Conservation (phyloP, 35 echinoderm and acorn worm genomes). For the Patiria miniata region DNA sequence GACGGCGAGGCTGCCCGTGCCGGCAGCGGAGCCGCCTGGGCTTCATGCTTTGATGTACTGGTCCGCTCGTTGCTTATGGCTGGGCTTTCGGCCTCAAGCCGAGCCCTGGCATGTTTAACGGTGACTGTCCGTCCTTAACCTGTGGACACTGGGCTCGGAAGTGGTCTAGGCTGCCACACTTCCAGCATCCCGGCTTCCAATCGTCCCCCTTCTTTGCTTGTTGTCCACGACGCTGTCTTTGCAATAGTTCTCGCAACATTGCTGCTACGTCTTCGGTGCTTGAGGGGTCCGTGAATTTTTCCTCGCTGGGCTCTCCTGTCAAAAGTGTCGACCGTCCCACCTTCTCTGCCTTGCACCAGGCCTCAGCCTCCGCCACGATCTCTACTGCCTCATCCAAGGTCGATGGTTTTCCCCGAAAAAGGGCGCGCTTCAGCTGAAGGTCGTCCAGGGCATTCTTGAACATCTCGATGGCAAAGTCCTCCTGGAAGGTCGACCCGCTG, state of each 20-base stretch:
- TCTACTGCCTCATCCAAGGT: neutral
- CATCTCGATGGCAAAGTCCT: constrained; percentile 12
- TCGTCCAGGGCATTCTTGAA: constrained; percentile 24
- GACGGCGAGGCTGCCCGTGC: too few relatives aligned
- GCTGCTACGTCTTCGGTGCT: too few relatives aligned
- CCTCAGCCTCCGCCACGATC: neutral
- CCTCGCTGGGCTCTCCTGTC: neutral
- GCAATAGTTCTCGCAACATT: neutral
- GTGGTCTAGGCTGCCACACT: neutral
- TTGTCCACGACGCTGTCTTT: neutral
- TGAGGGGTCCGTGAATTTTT: neutral
- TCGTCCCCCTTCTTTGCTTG: neutral
- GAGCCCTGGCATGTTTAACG: too few relatives aligned
- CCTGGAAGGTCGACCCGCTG: neutral
- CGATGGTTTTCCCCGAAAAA: neutral
- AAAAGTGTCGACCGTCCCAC: neutral
- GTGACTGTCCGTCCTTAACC: too few relatives aligned
- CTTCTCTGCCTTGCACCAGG: constrained; percentile 16
- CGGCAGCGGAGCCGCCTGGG: too few relatives aligned
- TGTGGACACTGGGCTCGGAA: constrained; percentile 27
- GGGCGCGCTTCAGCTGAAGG: neutral
- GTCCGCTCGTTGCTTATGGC: too few relatives aligned
- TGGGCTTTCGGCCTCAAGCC: too few relatives aligned
- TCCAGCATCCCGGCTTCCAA: constrained; percentile 5
- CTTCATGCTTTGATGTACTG: too few relatives aligned